Conservation (phyloP, 2,797 vertebrate genomes). For the Melanotaenia pygmaea region DNA sequence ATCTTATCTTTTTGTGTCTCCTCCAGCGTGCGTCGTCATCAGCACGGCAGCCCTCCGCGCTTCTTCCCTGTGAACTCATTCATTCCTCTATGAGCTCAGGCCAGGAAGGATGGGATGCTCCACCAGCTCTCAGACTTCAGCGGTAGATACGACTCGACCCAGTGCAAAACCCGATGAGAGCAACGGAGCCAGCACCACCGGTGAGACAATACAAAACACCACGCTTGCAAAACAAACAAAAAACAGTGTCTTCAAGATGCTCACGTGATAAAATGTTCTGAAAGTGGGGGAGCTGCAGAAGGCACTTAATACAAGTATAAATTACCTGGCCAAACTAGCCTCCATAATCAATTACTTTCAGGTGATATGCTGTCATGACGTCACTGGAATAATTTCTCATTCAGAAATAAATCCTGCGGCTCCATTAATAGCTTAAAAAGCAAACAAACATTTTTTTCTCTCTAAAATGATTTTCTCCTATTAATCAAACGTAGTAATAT, state of each 20-base stretch:
- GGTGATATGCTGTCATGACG: background rate
- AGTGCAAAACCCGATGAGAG: slow-evolving; percentile 75
- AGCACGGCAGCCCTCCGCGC: slow-evolving; percentile 25
- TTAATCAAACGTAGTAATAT: background rate
- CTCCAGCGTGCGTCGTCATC: slow-evolving; percentile 53
- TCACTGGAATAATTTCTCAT: background rate
- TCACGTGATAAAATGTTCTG: background rate
- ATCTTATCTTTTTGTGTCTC: background rate
- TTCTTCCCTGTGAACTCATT: slow-evolving; percentile 18
- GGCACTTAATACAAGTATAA: background rate
- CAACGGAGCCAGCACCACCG: slow-evolving; percentile 78
- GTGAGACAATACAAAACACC: slow-evolving; percentile 48
- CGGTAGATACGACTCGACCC: slow-evolving; percentile 76
- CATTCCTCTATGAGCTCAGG: slow-evolving; percentile 59
- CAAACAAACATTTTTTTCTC: background rate
- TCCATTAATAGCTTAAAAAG: background rate
- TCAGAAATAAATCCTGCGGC: background rate
- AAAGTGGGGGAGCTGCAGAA: background rate
- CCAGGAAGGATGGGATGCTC: slow-evolving; percentile 86
- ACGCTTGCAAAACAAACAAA: background rate
- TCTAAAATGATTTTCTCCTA: background rate
- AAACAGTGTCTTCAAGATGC: background rate
- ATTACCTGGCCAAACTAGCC: background rate
- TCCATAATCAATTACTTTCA: background rate
- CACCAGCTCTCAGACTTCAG: slow-evolving; percentile 81